Evolutionary conservation across 2,797 vertebrate genomes (phyloP).

Genomic region (Lutra lutra): DNA sequence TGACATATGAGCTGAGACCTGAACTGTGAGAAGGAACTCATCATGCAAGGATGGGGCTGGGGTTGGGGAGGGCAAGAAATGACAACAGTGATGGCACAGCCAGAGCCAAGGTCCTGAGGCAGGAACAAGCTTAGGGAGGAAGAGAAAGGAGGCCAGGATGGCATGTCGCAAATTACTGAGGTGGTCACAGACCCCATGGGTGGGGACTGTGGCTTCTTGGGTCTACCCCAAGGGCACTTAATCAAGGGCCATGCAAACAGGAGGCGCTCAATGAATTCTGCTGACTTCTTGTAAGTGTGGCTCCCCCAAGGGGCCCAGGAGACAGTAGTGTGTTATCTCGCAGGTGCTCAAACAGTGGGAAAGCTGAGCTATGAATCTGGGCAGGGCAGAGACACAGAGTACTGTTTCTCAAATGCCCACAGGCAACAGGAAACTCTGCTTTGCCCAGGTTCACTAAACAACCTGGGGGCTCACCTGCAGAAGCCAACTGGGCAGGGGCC

Average conservation of each 20-base stretch:
- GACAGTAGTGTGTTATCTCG: too few species aligned
- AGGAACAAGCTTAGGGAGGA: not conserved
- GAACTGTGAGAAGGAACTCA: not conserved
- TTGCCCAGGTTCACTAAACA: not conserved
- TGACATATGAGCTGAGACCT: not conserved
- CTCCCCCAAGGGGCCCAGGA: not conserved
- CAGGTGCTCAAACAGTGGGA: not conserved
- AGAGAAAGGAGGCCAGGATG: not conserved
- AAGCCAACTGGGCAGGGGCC: not conserved
- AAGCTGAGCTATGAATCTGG: not conserved
- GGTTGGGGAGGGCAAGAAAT: not conserved
- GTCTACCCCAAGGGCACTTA: not conserved
- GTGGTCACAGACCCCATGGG: not conserved
- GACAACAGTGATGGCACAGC: not conserved
- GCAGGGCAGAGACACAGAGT: not conserved
- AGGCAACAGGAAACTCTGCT: not conserved
- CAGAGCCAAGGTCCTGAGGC: not conserved
- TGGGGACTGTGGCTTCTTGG: not conserved
- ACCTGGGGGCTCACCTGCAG: not conserved
- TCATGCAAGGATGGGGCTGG: not conserved
- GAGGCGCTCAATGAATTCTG: not conserved
- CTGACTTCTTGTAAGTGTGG: not conserved
- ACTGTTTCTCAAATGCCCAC: not conserved
- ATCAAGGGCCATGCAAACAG: not conserved
- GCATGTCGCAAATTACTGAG: rapidly evolving